Base-by-base conservation (phyloP, 2,113 vertebrate genomes). In the Notiomystis cincta region DNA sequence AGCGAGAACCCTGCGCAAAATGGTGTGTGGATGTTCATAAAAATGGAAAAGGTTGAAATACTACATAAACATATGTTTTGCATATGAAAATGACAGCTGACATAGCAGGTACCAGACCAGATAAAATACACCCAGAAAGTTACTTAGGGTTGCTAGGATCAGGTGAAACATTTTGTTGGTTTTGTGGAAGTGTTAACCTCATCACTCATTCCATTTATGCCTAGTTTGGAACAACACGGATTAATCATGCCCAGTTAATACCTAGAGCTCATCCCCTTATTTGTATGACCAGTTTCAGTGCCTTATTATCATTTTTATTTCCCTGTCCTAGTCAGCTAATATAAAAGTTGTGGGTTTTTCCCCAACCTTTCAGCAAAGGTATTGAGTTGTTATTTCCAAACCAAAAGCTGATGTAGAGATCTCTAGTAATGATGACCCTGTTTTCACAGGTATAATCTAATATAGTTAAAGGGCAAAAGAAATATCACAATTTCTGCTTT, bases 341-440 rank as follows among this genome's bases (percentile, higher is more conserved):
- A 35, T 24, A 60, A 85, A 78, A 44, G 11, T 17, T 51, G 33
- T 2, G 1, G 1, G 0, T 0, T 17, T 50, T 37, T 4, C 6
- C 28, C n/a, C 10, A 48, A 7, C 20, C 9, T 71, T 79, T 54
- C 30, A 71, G 18, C 35, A 82, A 87, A 87, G 13, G 5, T 54
- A 77, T 31, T 1, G 2, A 69, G 4, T 21, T 61, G 14, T 38
- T 77, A 27, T 44, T 87, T 91, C 37, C 14, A 70, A 65, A 73
- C 50, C 11, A 57, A 58, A 87, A 72, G 10, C 19, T 72, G 45
- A 56, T 80, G 33, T 67, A 24, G 16, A 64, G 2, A 54, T 60
- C 33, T 81, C 23, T 72, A 11, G 13, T 45, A 65, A n/a, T 11
- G 16, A 47, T n/a, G 11, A 31, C 30, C 40, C 15, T 48, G 10